These are phyloP conservation scores for Dendroctonus valens DNA, from an alignment of 1,140 invertebrate genomes.

Conservation along the genomic window DNA sequence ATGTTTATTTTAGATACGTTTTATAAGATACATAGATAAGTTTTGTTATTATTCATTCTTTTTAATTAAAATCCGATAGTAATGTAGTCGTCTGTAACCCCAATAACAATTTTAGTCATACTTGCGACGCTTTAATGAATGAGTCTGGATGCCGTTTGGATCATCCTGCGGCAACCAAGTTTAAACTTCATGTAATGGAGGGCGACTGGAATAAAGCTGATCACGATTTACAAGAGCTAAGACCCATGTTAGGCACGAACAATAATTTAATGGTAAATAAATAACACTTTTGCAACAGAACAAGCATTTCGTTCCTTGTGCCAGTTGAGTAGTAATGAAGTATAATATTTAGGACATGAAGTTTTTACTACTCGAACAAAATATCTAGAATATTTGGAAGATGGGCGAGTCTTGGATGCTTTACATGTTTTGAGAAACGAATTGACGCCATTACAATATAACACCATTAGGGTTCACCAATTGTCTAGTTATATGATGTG, in stretches of 20 bases:
- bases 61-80: no score
- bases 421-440: conserved; percentile 92
- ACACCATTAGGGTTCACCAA: conserved; percentile 90
- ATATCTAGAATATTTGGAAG: conserved; percentile 95
- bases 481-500: conserved; percentile 94
- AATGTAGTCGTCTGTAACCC: neutral
- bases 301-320: no score
- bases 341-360: conserved; percentile 81
- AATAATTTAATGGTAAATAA: conserved; percentile 67
- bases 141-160: conserved; percentile 94
- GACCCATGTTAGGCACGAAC: conserved; percentile 71
- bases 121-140: conserved; percentile 81
- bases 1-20: no score
- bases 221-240: conserved; percentile 79
- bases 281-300: neutral
- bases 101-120: conserved; percentile 61
- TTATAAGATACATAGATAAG: no score
- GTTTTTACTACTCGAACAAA: conserved; percentile 94
- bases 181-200: conserved; percentile 89
- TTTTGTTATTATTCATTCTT: no score
- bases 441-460: conserved; percentile 90
- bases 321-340: no score
- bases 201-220: conserved; percentile 90
- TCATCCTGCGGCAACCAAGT: conserved; percentile 92
- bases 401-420: conserved; percentile 87